Evolutionary conservation across 2,797 vertebrate species (phyloP), one percentile per base, ranked within the genome.

Genomic region (Gallinago stenura): DNA sequence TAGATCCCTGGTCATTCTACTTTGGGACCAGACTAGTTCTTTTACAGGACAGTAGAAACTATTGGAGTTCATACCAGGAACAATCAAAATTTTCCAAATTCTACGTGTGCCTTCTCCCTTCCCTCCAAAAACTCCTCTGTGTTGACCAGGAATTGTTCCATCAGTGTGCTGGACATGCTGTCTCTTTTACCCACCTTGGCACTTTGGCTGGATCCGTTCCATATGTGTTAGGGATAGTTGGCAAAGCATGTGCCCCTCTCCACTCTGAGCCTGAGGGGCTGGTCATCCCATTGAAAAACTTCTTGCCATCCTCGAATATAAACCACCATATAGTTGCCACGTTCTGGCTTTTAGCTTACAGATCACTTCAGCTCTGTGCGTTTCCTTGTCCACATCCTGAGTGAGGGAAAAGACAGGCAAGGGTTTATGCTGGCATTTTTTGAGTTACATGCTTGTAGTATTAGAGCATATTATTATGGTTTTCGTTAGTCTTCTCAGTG

Each of bases 201-300:
- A 45, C 12, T 30, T 56, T 37, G 25, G 10, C 54, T 41, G 5
- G 51, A 22, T 60, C 60, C 60, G 15, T 54, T 21, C 10, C 10
- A 13, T n/a, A 15, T 57, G 25, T 0, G 0, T 31, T 53, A 51
- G 37, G 19, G 15, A 16, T 68, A 33, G 71, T 54, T 2, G 2
- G 35, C 50, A 86, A 65, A 21, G 10, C 14, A 0, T 13, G 14
- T 78, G 18, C 37, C n/a, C 21, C 20, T 57, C 64, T 81, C 13
- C 10, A 1, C 6, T 54, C 30, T 30, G 50, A 54, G 4, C 4
- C 39, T 53, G 51, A 53, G 41, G 31, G 19, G 7, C 41, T 78
- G n/a, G 15, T 81, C 15, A 60, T 73, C 26, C 39, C 10, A 2
- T 4, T 71, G 58, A n/a, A 77, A 83, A 58, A 28, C 39, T 83